These are phyloP conservation scores for Ceuthmochares aereus DNA, from an alignment of 2,113 vertebrate genomes.

Conservation along the genomic window DNA sequence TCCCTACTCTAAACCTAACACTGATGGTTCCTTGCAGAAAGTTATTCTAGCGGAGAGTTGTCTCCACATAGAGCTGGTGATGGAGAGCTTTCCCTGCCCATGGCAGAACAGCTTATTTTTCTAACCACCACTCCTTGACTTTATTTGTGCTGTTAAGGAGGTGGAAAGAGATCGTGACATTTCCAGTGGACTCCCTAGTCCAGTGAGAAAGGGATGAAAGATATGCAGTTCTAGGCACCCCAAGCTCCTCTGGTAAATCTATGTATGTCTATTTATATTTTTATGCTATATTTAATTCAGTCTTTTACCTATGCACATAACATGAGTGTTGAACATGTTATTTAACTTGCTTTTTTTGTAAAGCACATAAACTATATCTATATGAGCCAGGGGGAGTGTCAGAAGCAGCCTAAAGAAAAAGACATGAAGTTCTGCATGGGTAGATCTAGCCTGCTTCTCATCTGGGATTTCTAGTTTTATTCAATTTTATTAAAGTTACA, in stretches of 20 bases:
- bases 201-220: neutral
- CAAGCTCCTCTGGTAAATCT: neutral
- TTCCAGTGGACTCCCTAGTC: neutral
- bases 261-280: neutral
- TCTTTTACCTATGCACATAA: neutral
- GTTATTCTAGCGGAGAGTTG: too few relatives aligned
- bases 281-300: neutral
- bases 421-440: neutral
- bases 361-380: neutral
- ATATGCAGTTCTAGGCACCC: accelerated
- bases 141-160: neutral
- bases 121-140: neutral
- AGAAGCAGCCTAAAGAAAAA: neutral
- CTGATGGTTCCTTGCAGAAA: too few relatives aligned
- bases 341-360: neutral
- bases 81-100: too few relatives aligned
- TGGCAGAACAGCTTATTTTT: neutral
- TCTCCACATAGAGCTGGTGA: too few relatives aligned
- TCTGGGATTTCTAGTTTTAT: neutral
- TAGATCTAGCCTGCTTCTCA: neutral
- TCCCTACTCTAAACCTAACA: too few relatives aligned
- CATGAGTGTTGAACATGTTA: neutral
- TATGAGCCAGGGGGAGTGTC: neutral
- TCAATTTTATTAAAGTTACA: neutral
- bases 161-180: accelerated